Conservation (phyloP, 2,888 invertebrate species). For the Meta bourneti region DNA sequence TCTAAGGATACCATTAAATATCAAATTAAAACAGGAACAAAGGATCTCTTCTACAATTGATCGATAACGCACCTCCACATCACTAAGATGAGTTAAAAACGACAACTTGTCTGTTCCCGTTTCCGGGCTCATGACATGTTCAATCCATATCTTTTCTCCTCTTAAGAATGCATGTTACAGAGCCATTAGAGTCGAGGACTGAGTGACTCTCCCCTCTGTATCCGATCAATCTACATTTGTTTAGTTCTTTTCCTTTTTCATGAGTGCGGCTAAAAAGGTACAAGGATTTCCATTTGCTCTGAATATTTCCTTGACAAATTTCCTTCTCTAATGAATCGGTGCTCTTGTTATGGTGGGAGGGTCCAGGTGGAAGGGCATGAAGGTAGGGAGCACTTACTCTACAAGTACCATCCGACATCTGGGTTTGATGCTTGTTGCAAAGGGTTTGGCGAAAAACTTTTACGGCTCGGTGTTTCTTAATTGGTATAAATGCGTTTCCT, state of each 20-base stretch:
- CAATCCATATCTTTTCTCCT: not conserved
- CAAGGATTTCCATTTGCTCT: constrained; percentile 5
- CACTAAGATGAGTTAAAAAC: not conserved
- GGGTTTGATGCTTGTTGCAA: not conserved
- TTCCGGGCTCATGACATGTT: not conserved
- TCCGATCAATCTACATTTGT: constrained; percentile 35
- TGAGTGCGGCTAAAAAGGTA: not conserved
- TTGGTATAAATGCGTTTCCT: not conserved
- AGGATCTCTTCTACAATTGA: not conserved
- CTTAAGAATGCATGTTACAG: constrained; percentile 5
- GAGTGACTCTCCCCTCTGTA: not conserved
- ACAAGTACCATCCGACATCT: not conserved
- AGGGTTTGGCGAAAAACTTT: not conserved
- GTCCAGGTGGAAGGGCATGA: not conserved
- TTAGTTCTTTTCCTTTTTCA: not conserved
- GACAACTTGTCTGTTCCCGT: constrained; percentile 23
- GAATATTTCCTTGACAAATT: constrained; percentile 31
- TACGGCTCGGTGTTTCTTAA: not conserved
- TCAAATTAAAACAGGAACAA: too few relatives aligned
- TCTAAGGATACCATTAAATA: too few relatives aligned
- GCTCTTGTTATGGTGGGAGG: not conserved
- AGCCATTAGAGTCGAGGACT: constrained; percentile 2
- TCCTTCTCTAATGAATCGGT: constrained; percentile 1
- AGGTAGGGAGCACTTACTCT: not conserved
- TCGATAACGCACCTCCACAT: not conserved